phyloP scores from a whole-genome alignment of 1,140 invertebrate species.

The Leguminivora glycinivorella region DNA sequence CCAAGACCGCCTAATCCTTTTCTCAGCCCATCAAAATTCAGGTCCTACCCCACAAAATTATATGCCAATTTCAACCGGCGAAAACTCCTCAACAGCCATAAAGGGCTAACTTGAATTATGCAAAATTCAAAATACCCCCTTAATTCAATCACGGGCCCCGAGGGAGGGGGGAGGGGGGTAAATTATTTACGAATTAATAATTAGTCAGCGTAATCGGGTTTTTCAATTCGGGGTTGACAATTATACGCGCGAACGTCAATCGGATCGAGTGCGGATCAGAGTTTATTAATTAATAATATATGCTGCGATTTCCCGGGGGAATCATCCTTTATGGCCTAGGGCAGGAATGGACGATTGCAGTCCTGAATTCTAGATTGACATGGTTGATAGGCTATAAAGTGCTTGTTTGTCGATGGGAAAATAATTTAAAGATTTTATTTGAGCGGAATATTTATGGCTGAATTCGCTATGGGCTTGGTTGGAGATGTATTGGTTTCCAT shows the following conservation, averaged over 20 bases:
- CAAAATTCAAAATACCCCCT: conserved; percentile 75
- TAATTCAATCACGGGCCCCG: conserved; percentile 70
- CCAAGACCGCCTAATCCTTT: conserved; percentile 2
- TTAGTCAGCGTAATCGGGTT: conserved; percentile 72
- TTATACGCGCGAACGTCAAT: conserved; percentile 50
- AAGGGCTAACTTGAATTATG: conserved; percentile 75
- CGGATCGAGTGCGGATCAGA: conserved; percentile 45
- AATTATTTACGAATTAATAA: conserved; percentile 78
- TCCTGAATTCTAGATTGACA: conserved; percentile 7
- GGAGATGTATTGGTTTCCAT: background rate
- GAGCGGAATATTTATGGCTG: background rate
- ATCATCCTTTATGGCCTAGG: conserved; percentile 10
- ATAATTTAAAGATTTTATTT: background rate
- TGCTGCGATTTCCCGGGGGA: conserved; percentile 22
- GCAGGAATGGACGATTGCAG: conserved; percentile 1
- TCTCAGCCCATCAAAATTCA: conserved; percentile 22
- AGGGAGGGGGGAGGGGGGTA: conserved; percentile 45
- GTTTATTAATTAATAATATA: conserved; percentile 39
- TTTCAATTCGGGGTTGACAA: conserved; percentile 77
- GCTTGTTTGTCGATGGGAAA: background rate
- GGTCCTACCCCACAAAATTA: conserved; percentile 22
- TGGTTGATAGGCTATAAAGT: background rate
- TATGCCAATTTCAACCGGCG: conserved; percentile 17
- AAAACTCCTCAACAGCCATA: conserved; percentile 41
- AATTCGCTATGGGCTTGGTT: background rate